phyloP scores from a whole-genome alignment of 2,113 vertebrate species.

The Apeltes quadracus region DNA sequence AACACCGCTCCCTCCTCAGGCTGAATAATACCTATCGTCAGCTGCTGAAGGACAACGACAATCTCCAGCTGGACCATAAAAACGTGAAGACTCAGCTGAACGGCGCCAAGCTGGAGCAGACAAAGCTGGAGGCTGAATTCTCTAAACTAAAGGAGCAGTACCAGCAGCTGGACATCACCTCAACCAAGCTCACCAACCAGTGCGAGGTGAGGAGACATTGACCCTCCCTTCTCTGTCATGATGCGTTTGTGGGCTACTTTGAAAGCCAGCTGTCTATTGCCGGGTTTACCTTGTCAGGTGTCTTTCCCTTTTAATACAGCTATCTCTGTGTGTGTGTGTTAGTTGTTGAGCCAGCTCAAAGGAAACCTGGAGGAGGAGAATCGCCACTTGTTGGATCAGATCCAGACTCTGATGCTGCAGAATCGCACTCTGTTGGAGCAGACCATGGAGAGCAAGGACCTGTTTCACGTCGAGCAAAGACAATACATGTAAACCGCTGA shows the following conservation, averaged over 20 bases:
- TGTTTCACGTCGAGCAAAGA: constrained; percentile 97
- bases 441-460: constrained; percentile 99
- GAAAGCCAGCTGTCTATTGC: not conserved
- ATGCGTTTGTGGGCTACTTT: not conserved
- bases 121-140: constrained; percentile 94
- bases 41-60: constrained; percentile 91
- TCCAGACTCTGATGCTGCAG: constrained; percentile 97
- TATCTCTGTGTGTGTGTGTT: constrained; percentile 28
- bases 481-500: constrained; percentile 88
- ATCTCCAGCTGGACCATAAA: constrained; percentile 93
- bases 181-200: constrained; percentile 95
- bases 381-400: constrained; percentile 95
- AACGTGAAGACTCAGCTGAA: constrained; percentile 91
- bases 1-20: constrained; percentile 54
- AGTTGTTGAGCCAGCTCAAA: constrained; percentile 97
- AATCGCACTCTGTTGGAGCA: constrained; percentile 96
- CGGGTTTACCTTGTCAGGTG: not conserved
- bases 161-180: constrained; percentile 96
- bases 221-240: not conserved
- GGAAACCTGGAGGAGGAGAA: constrained; percentile 99
- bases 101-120: constrained; percentile 92
- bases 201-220: constrained; percentile 85
- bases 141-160: constrained; percentile 95
- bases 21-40: constrained; percentile 87
- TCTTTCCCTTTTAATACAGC: not conserved